Evolutionary conservation across 2,113 vertebrate genomes (phyloP), one percentile per base, ranked within the genome.

Genomic region (Solenodon paradoxus): DNA sequence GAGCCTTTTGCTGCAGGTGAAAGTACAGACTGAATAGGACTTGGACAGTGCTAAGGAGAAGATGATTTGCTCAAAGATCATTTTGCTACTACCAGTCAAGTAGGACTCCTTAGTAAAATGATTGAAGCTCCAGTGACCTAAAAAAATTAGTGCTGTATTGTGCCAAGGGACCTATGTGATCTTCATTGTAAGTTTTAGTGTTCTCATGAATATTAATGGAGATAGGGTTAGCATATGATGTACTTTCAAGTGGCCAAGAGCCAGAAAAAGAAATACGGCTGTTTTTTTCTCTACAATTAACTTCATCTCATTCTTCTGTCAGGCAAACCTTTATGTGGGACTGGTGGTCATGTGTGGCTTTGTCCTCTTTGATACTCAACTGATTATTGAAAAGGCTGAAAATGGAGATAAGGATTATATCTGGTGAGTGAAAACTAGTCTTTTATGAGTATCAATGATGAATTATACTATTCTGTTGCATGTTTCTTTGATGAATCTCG

Each of bases 341-440:
- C 99, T 99, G 96, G 94, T 99, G 97, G 90, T 99, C 95, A 99
- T 99, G 99, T 99, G 99, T 19, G 99, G 99, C 80, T 99, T 99
- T 84, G 99, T 99, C 96, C 99, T 99, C 92, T 99, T 99, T 30
- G 99, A 99, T 98, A 99, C 99, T 55, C 99, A 99, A 97, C 99
- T 99, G 89, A 99, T 99, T 98, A 99, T 99, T 5, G 99, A 99
- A 98, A 99, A 99, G 94, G 99, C 99, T 0, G 99, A 99, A 97
- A 98, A 98, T 7, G 99, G 99, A 86, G 99, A 99, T 98, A 99
- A 99, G 97, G 99, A 99, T 97, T 99, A 99, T 79, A 99, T 99
- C 98, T 99, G 99, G 99, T 99, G 93, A 99, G 99, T 97, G 66
- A 64, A 68, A 91, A 86, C 10, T 66, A 45, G 45, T 61, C 59